These are phyloP conservation scores for Argyresthia albistria DNA, from an alignment of 2,888 invertebrate species.

Conservation along the genomic window DNA sequence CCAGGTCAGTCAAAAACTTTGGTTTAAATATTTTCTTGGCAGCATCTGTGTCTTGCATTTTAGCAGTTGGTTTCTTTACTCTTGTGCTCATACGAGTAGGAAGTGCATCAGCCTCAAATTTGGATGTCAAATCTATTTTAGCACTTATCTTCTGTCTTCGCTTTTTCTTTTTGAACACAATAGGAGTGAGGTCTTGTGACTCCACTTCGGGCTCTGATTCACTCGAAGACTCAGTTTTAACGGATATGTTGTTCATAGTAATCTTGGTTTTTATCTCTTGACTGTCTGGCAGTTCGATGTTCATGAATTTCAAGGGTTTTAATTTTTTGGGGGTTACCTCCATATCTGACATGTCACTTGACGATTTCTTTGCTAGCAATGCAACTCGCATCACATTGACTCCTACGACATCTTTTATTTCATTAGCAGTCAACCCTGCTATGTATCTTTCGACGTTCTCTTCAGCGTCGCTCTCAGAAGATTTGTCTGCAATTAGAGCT, in stretches of 20 bases:
- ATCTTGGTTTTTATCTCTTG: constrained; percentile 50
- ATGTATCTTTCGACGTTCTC: constrained; percentile 22
- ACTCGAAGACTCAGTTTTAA: constrained; percentile 34
- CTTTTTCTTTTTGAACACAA: constrained; percentile 29
- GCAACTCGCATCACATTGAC: constrained; percentile 15
- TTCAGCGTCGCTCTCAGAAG: constrained; percentile 17
- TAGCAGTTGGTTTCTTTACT: constrained; percentile 43
- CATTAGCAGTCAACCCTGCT: constrained; percentile 21
- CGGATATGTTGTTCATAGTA: constrained; percentile 15
- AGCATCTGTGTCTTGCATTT: constrained; percentile 21
- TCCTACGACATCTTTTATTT: constrained; percentile 27
- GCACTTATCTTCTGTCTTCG: constrained; percentile 19
- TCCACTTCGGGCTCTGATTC: constrained; percentile 41
- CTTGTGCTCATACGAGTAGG: constrained; percentile 46
- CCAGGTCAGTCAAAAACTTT: constrained; percentile 31
- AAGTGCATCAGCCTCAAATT: constrained; percentile 31
- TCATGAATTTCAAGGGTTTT: constrained; percentile 29
- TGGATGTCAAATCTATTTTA: constrained; percentile 39
- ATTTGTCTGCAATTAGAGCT: constrained; percentile 7
- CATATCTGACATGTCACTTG: constrained; percentile 39
- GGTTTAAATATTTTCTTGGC: constrained; percentile 31
- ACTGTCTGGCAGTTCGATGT: constrained; percentile 45
- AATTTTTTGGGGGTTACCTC: constrained; percentile 43
- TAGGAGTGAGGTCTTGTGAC: constrained; percentile 33
- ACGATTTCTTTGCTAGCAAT: constrained; percentile 19